These are phyloP conservation scores for Xiphophorus couchianus DNA, from an alignment of 2,113 vertebrate species.

Conservation along the genomic window DNA sequence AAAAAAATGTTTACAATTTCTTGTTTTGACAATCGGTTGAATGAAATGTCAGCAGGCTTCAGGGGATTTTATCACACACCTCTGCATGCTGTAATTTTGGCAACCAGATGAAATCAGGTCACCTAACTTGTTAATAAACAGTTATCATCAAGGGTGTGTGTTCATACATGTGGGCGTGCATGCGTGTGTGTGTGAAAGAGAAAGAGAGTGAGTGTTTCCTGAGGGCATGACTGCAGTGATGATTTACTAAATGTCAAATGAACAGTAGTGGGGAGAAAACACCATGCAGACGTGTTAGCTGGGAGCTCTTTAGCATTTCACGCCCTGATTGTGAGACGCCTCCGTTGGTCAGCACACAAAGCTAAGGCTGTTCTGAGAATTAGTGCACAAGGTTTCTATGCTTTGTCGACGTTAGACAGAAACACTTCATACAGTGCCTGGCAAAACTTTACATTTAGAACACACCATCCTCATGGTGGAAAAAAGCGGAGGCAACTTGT, in stretches of 20 bases:
- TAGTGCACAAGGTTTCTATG: constrained; percentile 30
- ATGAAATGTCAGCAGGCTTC: constrained; percentile 26
- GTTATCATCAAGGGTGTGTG: constrained; percentile 51
- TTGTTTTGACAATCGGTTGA: constrained; percentile 16
- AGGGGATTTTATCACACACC: constrained; percentile 50
- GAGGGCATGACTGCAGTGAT: constrained; percentile 68
- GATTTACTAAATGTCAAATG: constrained; percentile 82
- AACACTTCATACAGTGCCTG: constrained; percentile 7
- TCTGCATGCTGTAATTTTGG: constrained; percentile 58
- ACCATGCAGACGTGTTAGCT: constrained; percentile 73
- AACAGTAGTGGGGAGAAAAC: constrained; percentile 75
- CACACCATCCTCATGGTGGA: neutral
- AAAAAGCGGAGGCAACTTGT: neutral
- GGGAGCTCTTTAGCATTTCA: constrained; percentile 80
- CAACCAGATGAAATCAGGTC: constrained; percentile 66
- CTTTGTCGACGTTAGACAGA: constrained; percentile 32
- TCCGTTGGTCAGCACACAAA: constrained; percentile 60
- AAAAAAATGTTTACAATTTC: neutral
- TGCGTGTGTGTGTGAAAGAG: constrained; percentile 10
- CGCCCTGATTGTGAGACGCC: constrained; percentile 78
- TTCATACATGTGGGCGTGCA: constrained; percentile 14
- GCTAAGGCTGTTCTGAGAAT: constrained; percentile 44
- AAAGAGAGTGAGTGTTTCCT: constrained; percentile 29
- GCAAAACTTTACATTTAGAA: neutral
- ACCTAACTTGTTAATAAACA: constrained; percentile 68